These are phyloP conservation scores for Scopus umbretta DNA, from an alignment of 2,113 vertebrate genomes.

Conservation along the genomic window DNA sequence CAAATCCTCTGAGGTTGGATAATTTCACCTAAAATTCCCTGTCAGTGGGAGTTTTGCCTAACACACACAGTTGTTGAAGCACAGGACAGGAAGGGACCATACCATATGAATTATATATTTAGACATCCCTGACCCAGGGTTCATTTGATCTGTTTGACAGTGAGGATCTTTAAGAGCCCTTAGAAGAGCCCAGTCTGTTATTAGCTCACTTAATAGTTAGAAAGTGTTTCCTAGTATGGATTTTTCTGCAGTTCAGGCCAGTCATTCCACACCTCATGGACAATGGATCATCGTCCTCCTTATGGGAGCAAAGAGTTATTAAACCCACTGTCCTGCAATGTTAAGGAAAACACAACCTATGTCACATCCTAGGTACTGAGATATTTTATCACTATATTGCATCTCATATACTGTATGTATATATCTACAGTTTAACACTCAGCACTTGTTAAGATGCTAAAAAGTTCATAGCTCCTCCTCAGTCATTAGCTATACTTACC, in stretches of 20 bases:
- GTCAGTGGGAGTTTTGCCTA: not conserved
- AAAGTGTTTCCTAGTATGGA: not conserved
- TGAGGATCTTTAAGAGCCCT: not conserved
- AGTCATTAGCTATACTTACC: conserved; percentile 57
- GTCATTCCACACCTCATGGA: not conserved
- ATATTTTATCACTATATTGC: not conserved
- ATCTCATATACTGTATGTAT: not conserved
- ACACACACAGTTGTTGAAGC: not conserved
- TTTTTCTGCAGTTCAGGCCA: not conserved
- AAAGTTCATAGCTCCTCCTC: not conserved
- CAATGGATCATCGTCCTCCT: not conserved
- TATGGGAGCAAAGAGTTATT: not conserved
- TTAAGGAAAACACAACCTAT: not conserved
- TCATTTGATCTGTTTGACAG: not conserved
- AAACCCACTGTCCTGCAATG: not conserved
- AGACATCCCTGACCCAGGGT: not conserved
- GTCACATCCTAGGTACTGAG: not conserved
- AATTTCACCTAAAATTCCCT: not conserved
- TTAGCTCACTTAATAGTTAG: not conserved
- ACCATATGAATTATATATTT: not conserved
- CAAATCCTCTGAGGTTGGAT: not conserved
- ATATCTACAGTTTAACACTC: not conserved
- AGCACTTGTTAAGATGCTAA: not conserved
- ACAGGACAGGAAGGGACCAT: not conserved
- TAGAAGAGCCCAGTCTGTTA: not conserved